Base-by-base conservation (phyloP, 2,888 invertebrate species). In the Chironomus riparius region DNA sequence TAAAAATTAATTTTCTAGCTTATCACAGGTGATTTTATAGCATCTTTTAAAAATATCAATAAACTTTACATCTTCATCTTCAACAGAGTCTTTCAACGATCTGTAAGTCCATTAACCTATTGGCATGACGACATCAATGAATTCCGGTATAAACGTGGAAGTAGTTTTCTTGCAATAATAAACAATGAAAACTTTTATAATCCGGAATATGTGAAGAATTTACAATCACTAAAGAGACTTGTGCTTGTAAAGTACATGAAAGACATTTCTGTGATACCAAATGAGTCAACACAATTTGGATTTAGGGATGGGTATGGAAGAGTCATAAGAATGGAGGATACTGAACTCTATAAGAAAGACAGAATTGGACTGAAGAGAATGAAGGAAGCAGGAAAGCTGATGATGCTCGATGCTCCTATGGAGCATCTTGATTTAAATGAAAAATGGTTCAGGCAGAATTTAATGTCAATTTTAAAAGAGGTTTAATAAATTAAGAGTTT, bases 101-200 rank as follows among this genome's bases (percentile, higher is more conserved):
- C 85, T 2, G 83, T 95, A 3, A 92, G 97, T 0, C 99, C 98
- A 85, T 98, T 98, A 0, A 93, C 98, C 47, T 99, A 97, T 82
- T 99, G 99, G 99, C 98, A 99, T 82, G 97, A 99, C 85, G 98
- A 99, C 0, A 83, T 95, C 1, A 87, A 93, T 80, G 95, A 95
- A 82, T 86, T 87, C 0, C 85, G 86, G 7, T 99, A 99, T 84
- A 87, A 85, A 77, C 80, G 86, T 0, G 87, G 88, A 76, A 97
- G 96, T 82, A 87, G 92, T 22, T 99, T 98, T 82, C 85, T 99
- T 5, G 90, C 97, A 0, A 97, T 98, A 79, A 96, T 99, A 77
- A 99, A 99, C 85, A 98, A 98, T 83, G 98, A 98, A 83, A 79
- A 82, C 0, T 79, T 73, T 0, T 82, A 90, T 4, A 93, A 93